These are phyloP conservation scores for Pocota personata DNA, from an alignment of 2,888 invertebrate genomes.

Conservation along the genomic window DNA sequence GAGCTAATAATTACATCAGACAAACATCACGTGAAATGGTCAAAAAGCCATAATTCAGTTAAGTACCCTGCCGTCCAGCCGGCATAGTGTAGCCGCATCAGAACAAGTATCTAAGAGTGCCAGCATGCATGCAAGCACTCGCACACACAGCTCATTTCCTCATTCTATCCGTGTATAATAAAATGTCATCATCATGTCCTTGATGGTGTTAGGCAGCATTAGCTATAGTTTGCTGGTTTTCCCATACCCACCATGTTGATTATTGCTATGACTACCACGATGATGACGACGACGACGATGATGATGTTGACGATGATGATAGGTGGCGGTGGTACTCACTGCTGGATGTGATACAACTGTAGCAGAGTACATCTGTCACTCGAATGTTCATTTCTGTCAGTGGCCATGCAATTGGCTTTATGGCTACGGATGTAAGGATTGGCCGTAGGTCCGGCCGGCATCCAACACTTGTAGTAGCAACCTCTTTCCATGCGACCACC, in stretches of 20 bases:
- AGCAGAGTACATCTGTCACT: slow-evolving; percentile 70
- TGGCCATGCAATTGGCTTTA: slow-evolving; percentile 72
- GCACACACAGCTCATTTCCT: slow-evolving; percentile 12
- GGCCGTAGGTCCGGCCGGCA: slow-evolving; percentile 29
- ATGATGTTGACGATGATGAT: slow-evolving; percentile 53
- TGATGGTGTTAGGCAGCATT: slow-evolving; percentile 68
- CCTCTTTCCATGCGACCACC: slow-evolving; percentile 12
- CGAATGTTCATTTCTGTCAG: slow-evolving; percentile 73
- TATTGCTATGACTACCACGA: slow-evolving; percentile 41
- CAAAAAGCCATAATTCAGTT: slow-evolving; percentile 76
- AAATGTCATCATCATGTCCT: slow-evolving; percentile 73
- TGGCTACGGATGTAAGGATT: slow-evolving; percentile 53
- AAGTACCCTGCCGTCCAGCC: slow-evolving; percentile 64
- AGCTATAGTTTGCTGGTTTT: slow-evolving; percentile 61
- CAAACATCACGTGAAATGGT: slow-evolving; percentile 75
- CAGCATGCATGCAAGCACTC: slow-evolving; percentile 18
- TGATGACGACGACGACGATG: slow-evolving; percentile 19
- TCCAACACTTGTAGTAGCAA: slow-evolving; percentile 5
- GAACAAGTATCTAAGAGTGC: slow-evolving; percentile 20
- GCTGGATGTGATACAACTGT: slow-evolving; percentile 68
- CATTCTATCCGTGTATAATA: slow-evolving; percentile 40
- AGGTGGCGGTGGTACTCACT: slow-evolving; percentile 59
- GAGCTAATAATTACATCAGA: slow-evolving; percentile 75
- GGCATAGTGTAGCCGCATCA: slow-evolving; percentile 19
- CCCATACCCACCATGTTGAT: slow-evolving; percentile 37